phyloP scores from a whole-genome alignment of 64 coral and sea anemone genomes.

The Stichodactyla mertensii region DNA sequence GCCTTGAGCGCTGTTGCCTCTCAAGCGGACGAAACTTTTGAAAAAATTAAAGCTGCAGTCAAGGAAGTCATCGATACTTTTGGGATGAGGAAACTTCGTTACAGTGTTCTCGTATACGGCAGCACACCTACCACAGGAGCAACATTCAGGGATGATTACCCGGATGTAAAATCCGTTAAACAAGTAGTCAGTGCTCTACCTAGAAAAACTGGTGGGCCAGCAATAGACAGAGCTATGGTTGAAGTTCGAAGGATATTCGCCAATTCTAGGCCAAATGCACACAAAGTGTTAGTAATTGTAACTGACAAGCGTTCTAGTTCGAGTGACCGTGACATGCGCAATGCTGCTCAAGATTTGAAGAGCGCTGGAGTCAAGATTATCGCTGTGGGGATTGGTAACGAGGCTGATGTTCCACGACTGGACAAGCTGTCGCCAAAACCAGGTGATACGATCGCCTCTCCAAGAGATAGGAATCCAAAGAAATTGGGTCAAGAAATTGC shows the following conservation, averaged over 20 bases:
- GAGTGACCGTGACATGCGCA: constrained; percentile 37
- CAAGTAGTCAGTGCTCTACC: constrained; percentile 4
- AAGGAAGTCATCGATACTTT: constrained; percentile 22
- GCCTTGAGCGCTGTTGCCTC: constrained; percentile 34
- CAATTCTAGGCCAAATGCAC: neutral
- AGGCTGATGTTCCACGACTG: constrained; percentile 40
- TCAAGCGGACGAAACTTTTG: constrained; percentile 17
- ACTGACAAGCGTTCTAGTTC: constrained; percentile 57
- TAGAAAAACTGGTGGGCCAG: constrained; percentile 32
- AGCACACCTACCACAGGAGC: neutral
- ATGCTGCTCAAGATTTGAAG: constrained; percentile 32
- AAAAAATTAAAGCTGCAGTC: constrained; percentile 22
- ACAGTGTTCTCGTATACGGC: constrained; percentile 29
- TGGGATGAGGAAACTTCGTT: constrained; percentile 36
- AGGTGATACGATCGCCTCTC: constrained; percentile 40
- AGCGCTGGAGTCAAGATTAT: constrained; percentile 57
- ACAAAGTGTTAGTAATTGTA: constrained; percentile 58
- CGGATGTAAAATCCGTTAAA: constrained; percentile 42
- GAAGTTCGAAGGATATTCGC: constrained; percentile 31
- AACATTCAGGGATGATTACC: neutral
- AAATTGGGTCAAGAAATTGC: constrained; percentile 50
- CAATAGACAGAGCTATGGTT: constrained; percentile 28
- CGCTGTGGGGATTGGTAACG: constrained; percentile 53
- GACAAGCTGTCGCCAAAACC: constrained; percentile 30
- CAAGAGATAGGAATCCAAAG: constrained; percentile 32